Evolutionary conservation across 2,113 vertebrate genomes (phyloP).

Genomic region (Corvus cornix): DNA sequence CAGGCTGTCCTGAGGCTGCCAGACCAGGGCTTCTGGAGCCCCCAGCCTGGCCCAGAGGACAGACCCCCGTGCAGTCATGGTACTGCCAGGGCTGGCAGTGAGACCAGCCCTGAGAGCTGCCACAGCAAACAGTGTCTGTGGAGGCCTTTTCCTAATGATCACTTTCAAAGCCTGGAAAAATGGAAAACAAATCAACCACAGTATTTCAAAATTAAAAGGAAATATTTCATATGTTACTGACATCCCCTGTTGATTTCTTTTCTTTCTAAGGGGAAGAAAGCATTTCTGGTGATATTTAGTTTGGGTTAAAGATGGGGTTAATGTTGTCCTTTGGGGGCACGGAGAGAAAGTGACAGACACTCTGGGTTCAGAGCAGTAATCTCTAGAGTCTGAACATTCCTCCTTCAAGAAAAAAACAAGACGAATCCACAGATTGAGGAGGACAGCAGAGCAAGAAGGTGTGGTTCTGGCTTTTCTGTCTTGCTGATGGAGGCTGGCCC

Average conservation of each 20-base stretch:
- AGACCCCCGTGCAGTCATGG: fast-evolving
- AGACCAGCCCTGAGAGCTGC: not conserved
- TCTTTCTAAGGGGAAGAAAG: not conserved
- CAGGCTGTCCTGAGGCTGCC: not conserved
- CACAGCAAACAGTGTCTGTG: not conserved
- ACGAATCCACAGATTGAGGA: not conserved
- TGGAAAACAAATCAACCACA: not conserved
- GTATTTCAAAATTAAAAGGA: not conserved
- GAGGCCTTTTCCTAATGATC: not conserved
- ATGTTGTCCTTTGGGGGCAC: not conserved
- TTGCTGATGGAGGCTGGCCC: not conserved
- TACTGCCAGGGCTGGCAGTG: not conserved
- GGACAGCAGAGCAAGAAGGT: not conserved
- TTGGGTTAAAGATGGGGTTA: not conserved
- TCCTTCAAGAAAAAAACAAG: not conserved
- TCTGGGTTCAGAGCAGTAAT: not conserved
- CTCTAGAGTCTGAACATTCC: not conserved
- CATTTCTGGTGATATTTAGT: not conserved
- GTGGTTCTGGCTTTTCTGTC: not conserved
- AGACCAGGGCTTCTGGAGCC: not conserved
- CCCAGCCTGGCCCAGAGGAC: not conserved
- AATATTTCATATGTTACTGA: not conserved
- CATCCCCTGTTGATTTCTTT: not conserved
- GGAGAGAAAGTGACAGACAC: not conserved
- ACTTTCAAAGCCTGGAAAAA: not conserved